A percentile compares a stretch with the other conserved stretches of the same genome.
phyloP scores from a whole-genome alignment of 2,113 vertebrate species.

The Hippolais icterina region DNA sequence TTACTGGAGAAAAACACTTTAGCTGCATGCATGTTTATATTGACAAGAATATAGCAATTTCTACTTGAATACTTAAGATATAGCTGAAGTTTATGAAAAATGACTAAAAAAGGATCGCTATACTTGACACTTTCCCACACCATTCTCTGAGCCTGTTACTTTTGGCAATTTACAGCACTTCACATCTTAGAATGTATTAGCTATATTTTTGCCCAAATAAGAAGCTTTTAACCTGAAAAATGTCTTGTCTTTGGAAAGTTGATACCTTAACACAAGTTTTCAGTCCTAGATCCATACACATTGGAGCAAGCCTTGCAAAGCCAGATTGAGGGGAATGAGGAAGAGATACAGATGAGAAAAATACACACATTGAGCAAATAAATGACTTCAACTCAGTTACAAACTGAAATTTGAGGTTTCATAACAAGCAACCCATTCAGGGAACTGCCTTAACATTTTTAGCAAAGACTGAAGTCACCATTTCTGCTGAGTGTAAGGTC shows the following conservation, averaged over 20 bases:
- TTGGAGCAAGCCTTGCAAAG: accelerated
- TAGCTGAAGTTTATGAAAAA: neutral
- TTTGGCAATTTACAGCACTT: neutral
- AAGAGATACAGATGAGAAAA: neutral
- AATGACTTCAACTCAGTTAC: neutral
- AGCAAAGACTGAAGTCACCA: neutral
- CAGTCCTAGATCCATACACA: neutral
- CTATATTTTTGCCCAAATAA: neutral
- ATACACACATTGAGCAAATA: neutral
- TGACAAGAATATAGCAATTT: neutral
- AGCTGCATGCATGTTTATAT: neutral
- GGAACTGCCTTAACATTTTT: neutral
- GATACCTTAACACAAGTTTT: neutral
- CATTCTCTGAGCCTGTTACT: neutral
- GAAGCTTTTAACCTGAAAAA: neutral
- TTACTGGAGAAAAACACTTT: neutral
- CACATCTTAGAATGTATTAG: neutral
- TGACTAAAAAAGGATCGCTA: neutral
- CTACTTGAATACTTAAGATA: neutral
- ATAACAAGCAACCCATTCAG: neutral
- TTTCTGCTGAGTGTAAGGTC: neutral
- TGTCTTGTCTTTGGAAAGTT: neutral
- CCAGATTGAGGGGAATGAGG: neutral
- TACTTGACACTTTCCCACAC: neutral
- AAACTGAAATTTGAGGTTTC: neutral